phyloP scores from a whole-genome alignment of 2,888 invertebrate genomes.

The Geotrupes spiniger region DNA sequence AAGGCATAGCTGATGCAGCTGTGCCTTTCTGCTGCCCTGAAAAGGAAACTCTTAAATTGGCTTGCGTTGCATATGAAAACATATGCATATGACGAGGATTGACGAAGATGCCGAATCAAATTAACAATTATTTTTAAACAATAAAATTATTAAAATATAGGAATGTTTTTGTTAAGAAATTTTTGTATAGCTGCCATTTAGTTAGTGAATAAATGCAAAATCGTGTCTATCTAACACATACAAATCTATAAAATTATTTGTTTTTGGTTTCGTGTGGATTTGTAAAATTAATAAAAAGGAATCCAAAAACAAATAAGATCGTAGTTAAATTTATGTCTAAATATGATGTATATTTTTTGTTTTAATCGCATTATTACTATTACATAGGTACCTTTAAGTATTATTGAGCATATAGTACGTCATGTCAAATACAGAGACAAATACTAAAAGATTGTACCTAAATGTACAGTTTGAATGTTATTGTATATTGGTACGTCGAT shows the following conservation, averaged over 20 bases:
- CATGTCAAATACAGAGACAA: constrained; percentile 3
- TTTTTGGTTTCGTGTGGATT: constrained; percentile 9
- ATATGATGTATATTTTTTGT: constrained; percentile 34
- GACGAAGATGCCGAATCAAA: too few species aligned
- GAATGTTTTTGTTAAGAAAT: too few species aligned
- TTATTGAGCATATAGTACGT: constrained; percentile 47
- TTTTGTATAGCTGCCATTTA: constrained; percentile 14
- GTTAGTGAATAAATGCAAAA: constrained; percentile 22
- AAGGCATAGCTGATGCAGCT: too few species aligned
- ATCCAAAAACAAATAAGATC: constrained; percentile 13
- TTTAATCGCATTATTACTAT: constrained; percentile 40
- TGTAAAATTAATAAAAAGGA: constrained; percentile 2
- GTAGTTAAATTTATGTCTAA: constrained; percentile 29
- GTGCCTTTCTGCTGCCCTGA: too few species aligned
- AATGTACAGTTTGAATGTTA: neutral
- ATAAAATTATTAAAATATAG: too few species aligned
- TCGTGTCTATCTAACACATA: constrained; percentile 19
- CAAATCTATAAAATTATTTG: constrained; percentile 13
- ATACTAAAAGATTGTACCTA: neutral
- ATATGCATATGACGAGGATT: too few species aligned
- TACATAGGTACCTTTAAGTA: constrained; percentile 46
- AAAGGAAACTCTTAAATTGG: too few species aligned
- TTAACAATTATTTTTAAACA: too few species aligned
- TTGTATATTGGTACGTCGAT: constrained; percentile 13
- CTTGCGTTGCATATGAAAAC: too few species aligned